Conservation (phyloP, 2,113 vertebrate genomes). For the Herpetotheres cachinnans region DNA sequence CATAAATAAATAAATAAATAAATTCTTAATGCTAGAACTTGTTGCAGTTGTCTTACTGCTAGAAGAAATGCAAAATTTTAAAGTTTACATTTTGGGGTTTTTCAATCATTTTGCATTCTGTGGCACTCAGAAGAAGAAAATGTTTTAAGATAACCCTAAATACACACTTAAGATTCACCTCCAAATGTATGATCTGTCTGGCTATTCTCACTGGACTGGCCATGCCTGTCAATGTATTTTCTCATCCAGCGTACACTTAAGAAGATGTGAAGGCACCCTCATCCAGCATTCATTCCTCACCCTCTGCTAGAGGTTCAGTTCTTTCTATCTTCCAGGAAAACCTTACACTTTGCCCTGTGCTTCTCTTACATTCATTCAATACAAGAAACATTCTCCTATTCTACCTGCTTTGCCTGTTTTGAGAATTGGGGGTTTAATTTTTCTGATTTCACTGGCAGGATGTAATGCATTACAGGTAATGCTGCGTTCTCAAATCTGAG, state of each 20-base stretch:
- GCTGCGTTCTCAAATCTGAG: neutral
- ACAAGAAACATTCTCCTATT: neutral
- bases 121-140: neutral
- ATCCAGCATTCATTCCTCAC: slow-evolving; percentile 37
- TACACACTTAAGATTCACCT: neutral
- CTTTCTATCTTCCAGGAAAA: slow-evolving; percentile 61
- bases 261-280: slow-evolving; percentile 37
- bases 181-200: neutral
- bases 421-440: slow-evolving; percentile 27
- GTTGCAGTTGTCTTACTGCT: neutral
- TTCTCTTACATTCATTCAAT: slow-evolving; percentile 45
- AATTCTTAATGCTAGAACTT: slow-evolving; percentile 54
- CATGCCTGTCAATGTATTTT: slow-evolving; percentile 27
- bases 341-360: slow-evolving; percentile 1
- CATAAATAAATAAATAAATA: neutral
- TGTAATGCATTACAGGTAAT: slow-evolving; percentile 30
- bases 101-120: neutral
- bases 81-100: neutral
- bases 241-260: neutral
- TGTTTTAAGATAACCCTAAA: neutral
- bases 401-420: neutral
- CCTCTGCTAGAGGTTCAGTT: slow-evolving; percentile 31
- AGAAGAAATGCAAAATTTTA: neutral
- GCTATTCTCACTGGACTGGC: slow-evolving; percentile 6
- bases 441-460: slow-evolving; percentile 52